Evolutionary conservation across 2,113 vertebrate species (phyloP).

Genomic region (Anoplopoma fimbria): DNA sequence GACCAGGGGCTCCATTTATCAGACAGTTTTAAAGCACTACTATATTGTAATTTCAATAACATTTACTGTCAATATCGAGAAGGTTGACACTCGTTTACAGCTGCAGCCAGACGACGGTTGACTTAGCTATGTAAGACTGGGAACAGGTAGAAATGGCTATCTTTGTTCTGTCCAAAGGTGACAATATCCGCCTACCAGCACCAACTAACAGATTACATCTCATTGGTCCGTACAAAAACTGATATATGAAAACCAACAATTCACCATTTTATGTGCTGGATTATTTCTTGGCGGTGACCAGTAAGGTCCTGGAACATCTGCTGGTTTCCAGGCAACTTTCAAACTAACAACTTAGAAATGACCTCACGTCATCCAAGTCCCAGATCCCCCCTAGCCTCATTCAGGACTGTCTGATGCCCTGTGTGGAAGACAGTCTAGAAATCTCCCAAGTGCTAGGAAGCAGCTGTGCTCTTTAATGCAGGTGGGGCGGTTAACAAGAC

Average conservation of each 20-base stretch:
- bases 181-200: neutral
- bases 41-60: neutral
- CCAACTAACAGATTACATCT: neutral
- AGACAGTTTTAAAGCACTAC: neutral
- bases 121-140: neutral
- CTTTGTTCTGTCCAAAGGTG: neutral
- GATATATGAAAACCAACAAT: neutral
- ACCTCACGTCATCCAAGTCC: neutral
- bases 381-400: neutral
- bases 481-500: neutral
- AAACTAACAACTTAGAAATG: neutral
- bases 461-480: neutral
- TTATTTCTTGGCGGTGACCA: neutral
- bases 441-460: neutral
- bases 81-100: neutral
- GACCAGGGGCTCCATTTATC: neutral
- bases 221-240: neutral
- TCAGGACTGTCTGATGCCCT: neutral
- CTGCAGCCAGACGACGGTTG: neutral
- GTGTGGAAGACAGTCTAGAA: neutral
- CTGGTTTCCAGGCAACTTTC: neutral
- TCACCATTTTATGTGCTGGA: neutral
- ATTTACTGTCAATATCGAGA: neutral
- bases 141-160: neutral
- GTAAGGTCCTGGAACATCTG: neutral